Conservation (phyloP, 2,888 invertebrate genomes). For the Didymodactylos carnosus region DNA sequence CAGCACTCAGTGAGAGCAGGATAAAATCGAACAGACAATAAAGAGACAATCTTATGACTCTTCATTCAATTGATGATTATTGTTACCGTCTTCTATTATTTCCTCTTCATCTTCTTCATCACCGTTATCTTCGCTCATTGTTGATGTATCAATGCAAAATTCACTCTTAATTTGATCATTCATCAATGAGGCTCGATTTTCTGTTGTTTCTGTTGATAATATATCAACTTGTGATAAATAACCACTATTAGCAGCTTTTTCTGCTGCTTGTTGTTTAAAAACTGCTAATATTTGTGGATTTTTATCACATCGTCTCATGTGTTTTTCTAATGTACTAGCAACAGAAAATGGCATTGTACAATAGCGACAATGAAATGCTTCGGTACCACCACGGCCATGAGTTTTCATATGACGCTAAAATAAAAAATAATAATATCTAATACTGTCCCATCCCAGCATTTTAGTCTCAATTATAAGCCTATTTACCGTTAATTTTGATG, state of each 20-base stretch:
- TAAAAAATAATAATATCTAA: too few relatives aligned
- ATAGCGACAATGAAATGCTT: conserved; percentile 92
- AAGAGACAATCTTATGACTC: too few relatives aligned
- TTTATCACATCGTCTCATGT: conserved; percentile 96
- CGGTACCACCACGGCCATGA: conserved; percentile 87
- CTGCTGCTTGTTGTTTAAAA: not conserved
- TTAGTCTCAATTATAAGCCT: too few relatives aligned
- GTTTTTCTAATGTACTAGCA: conserved; percentile 94
- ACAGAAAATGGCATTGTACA: conserved; percentile 99
- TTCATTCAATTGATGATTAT: not conserved
- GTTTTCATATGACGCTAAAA: conserved; percentile 99
- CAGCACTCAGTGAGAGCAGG: too few relatives aligned
- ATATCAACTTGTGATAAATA: too few relatives aligned
- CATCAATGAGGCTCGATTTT: too few relatives aligned
- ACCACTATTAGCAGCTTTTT: too few relatives aligned
- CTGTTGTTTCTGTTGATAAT: too few relatives aligned
- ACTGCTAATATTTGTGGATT: conserved; percentile 19
- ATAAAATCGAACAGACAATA: too few relatives aligned
- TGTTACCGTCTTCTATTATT: not conserved
- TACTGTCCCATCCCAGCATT: too few relatives aligned
- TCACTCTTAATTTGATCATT: too few relatives aligned
- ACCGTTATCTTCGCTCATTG: not conserved
- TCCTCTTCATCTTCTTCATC: not conserved
- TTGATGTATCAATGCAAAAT: not conserved
- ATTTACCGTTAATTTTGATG: conserved; percentile 89